Base-by-base conservation (phyloP, 1,140 invertebrate species). In the Cherax quadricarinatus region DNA sequence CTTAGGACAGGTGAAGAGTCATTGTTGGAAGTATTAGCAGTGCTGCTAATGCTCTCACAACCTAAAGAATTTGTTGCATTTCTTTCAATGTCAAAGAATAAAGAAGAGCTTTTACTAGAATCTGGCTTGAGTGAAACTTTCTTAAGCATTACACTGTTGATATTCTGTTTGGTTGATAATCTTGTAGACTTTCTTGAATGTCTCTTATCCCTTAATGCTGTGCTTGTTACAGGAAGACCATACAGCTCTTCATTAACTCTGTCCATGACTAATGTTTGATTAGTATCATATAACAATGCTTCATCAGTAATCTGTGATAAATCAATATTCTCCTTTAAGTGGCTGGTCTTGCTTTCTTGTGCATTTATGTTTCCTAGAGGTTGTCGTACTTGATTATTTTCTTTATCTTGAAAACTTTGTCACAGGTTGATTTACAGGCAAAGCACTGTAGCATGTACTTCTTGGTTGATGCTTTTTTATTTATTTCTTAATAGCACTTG, bases 201-300 rank as follows among this genome's bases (percentile, higher is more conserved):
- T 66, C 62, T 12, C 10, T 16, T 18, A n/a, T 83, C n/a, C 18
- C 12, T 60, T 14, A 83, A 53, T 30, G 81, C 57, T 51, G 81
- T 83, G 51, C 81, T 83, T 30, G 81, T 83, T n/a, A 83, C 18
- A 57, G 81, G 81, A 24, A 57, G 53, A 57, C 14, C 6, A 14
- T 57, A 57, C 53, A 57, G 30, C 30, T 41, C 2, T 41, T 41
- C 53, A 57, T 10, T 9, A 57, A 10, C 53, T 57, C 9, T 57
- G 53, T 9, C 53, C 53, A 9, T 57, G 9, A 10, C 0, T 57
- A n/a, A n/a, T n/a, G 9, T 14, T 57, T 57, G 53, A 57, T 57
- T 57, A 57, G 14, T 14, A 57, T 57, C 14, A 10, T 57, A 14
- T 57, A 5, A 3, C 9, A 57, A 57, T 57, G 53, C 6, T 57